Evolutionary conservation across 2,113 vertebrate species (phyloP).

Genomic region (Oxyruncus cristatus): DNA sequence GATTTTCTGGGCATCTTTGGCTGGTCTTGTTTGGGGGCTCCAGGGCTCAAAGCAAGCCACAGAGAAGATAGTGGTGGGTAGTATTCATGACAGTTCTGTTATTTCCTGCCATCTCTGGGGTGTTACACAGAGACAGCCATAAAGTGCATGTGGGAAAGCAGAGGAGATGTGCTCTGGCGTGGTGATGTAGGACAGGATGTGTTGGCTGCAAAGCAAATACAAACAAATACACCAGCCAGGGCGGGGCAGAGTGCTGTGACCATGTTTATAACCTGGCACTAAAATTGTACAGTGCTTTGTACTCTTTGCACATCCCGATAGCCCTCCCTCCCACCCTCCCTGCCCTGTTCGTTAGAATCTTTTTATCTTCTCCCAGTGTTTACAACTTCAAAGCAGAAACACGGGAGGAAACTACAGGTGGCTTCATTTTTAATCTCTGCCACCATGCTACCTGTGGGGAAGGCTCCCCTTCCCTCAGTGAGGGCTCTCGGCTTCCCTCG

Average conservation of each 20-base stretch:
- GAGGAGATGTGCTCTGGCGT: neutral
- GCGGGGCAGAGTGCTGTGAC: neutral
- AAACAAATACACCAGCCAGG: neutral
- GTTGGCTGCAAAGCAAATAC: neutral
- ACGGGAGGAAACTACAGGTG: neutral
- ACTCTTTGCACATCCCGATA: accelerated
- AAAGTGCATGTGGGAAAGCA: accelerated
- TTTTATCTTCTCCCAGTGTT: neutral
- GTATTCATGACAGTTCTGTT: accelerated
- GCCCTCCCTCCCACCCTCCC: neutral
- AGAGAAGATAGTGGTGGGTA: neutral
- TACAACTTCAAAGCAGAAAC: neutral
- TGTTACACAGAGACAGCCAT: accelerated
- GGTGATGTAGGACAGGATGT: neutral
- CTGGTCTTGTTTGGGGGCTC: neutral
- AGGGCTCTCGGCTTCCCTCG: neutral
- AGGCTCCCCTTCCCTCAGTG: neutral
- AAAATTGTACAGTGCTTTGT: accelerated
- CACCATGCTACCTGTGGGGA: neutral
- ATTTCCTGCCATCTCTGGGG: neutral
- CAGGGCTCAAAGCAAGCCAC: neutral
- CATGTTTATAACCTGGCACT: accelerated
- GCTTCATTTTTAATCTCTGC: neutral
- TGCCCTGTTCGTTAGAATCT: neutral
- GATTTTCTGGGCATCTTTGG: neutral